Base-by-base conservation (phyloP, 2,113 vertebrate species). In the Sula dactylatra region DNA sequence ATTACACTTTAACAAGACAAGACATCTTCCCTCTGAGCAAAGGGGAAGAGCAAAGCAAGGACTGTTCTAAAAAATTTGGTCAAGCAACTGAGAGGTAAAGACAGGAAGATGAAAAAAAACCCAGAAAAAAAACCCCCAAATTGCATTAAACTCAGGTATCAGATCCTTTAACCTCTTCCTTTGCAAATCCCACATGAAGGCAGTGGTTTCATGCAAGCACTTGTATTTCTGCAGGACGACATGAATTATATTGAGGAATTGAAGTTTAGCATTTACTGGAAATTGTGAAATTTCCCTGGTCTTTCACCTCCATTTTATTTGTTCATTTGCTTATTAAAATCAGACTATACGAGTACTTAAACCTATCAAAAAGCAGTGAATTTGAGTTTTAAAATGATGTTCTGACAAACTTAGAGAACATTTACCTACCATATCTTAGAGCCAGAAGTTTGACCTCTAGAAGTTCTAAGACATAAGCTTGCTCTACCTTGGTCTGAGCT, bases 1-100 rank as follows among this genome's bases (percentile, higher is more conserved):
- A 96, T 97, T 96, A 94, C 34, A 72, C 78, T 69, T 82, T 93
- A 80, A 88, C 62, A 82, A 95, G 81, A 40, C 69, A 82, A 93
- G 73, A 65, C 29, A 20, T 54, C 29, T 69, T 93, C 7, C 8
- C 38, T 80, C 3, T 7, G 55, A 90, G 67, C 66, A 66, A 83
- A 77, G n/a, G 32, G 32, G 55, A 76, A 82, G 59, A 93, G 34
- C 24, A 83, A 95, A 94, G 66, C 32, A 85, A 56, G 14, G 40
- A 31, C 80, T 90, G 18, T 72, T 65, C 38, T 56, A 44, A 91
- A 90, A 88, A 59, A 24, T 8, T 40, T 87, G 31, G 40, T 87
- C 15, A 29, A 83, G 54, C 13, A 45, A 15, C 16, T 25, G 61
- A 73, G 83, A 71, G 47, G 25, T 31, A 55, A 73, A 66, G 45